A percentile compares a stretch with the other conserved stretches of the same genome.
Evolutionary conservation across 2,113 vertebrate species (phyloP).

Genomic region (Xenus cinereus): DNA sequence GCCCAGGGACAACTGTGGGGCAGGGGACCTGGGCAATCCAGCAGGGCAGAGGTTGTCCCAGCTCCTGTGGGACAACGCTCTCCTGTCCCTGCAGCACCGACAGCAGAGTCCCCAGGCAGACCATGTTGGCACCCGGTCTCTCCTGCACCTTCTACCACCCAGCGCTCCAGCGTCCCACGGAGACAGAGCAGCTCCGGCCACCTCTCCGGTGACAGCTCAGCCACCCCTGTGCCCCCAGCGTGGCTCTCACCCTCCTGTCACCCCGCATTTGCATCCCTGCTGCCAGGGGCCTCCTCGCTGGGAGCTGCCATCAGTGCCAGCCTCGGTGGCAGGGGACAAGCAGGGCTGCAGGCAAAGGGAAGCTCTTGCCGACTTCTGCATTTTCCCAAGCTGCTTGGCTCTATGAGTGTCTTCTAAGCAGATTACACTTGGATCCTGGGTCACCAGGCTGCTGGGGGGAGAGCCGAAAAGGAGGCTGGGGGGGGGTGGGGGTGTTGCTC

Average conservation of each 20-base stretch:
- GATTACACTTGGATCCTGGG: not conserved
- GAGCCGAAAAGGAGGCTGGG: not conserved
- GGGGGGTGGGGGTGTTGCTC: accelerated
- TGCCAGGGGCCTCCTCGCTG: accelerated
- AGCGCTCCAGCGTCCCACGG: accelerated
- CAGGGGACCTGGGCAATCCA: not conserved
- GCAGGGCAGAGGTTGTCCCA: too few relatives aligned
- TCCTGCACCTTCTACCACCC: accelerated
- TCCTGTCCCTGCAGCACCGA: not conserved
- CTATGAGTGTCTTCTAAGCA: not conserved
- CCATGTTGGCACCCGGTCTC: not conserved
- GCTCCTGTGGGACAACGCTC: accelerated
- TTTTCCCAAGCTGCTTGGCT: accelerated
- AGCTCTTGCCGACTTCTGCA: not conserved
- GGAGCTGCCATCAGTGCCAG: not conserved
- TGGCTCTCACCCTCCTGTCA: not conserved
- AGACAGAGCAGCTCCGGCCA: not conserved
- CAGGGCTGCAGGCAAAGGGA: not conserved
- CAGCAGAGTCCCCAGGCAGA: not conserved
- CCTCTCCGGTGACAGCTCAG: not conserved
- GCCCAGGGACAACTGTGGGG: accelerated
- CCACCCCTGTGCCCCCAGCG: accelerated
- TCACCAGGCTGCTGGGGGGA: not conserved
- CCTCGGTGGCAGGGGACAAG: not conserved
- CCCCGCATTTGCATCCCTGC: not conserved